Percentiles rank a stretch among this genome's conserved stretches.
Evolutionary conservation across 2,797 vertebrate species (phyloP).

Genomic region (Limnodromus scolopaceus): DNA sequence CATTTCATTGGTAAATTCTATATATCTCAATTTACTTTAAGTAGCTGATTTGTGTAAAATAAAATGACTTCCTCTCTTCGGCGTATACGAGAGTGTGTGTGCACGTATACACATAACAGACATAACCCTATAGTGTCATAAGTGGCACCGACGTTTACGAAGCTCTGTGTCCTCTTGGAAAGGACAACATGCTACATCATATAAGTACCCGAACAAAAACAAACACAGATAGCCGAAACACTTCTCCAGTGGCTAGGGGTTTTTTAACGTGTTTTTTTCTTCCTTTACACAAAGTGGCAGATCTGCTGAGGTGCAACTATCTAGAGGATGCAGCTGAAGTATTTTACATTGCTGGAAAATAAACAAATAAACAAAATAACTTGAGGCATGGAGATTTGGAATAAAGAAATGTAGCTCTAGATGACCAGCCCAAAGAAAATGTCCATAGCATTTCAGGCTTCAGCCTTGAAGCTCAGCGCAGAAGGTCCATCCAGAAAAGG

Average conservation of each 20-base stretch:
- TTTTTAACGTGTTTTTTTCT: neutral
- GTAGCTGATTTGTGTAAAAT: slow-evolving; percentile 88
- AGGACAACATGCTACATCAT: neutral
- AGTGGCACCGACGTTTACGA: slow-evolving; percentile 20
- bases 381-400: neutral
- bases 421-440: neutral
- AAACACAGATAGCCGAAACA: neutral
- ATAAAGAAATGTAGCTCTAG: neutral
- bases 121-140: slow-evolving; percentile 79
- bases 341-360: neutral
- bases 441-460: neutral
- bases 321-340: neutral
- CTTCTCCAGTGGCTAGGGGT: neutral
- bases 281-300: neutral
- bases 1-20: slow-evolving; percentile 87
- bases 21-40: slow-evolving; percentile 89
- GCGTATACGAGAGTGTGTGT: slow-evolving; percentile 37
- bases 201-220: slow-evolving; percentile 6
- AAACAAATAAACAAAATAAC: neutral
- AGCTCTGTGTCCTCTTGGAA: slow-evolving; percentile 43
- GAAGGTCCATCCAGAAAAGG: neutral
- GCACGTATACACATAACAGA: slow-evolving; percentile 69
- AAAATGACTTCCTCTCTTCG: slow-evolving; percentile 85
- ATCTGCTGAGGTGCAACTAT: neutral
- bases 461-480: fast-evolving